Percentiles rank a stretch among this genome's conserved stretches.
phyloP scores from a whole-genome alignment of 2,888 invertebrate genomes.

The Dicyrtoma fusca region DNA sequence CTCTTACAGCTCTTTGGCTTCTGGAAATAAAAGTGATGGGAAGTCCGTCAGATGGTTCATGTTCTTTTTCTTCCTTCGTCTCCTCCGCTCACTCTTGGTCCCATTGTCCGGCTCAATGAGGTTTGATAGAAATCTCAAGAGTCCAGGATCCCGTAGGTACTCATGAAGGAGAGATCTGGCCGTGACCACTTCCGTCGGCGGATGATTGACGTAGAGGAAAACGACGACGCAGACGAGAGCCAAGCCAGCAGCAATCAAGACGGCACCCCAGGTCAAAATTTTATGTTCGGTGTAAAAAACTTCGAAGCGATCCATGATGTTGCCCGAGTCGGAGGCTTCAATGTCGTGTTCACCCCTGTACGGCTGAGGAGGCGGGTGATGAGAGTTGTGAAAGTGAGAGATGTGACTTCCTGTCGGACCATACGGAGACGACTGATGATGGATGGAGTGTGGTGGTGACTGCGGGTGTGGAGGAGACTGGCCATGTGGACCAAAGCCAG shows the following conservation, averaged over 20 bases:
- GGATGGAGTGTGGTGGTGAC: background rate
- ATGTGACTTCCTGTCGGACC: too few species aligned
- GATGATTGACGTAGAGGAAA: constrained; percentile 53
- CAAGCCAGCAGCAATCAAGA: constrained; percentile 25
- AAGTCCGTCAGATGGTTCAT: too few species aligned
- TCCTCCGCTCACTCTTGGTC: background rate
- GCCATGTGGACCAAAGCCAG: background rate
- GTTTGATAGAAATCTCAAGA: constrained; percentile 44
- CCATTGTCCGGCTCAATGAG: constrained; percentile 21
- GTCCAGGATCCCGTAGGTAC: constrained; percentile 45
- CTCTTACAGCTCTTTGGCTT: constrained; percentile 28
- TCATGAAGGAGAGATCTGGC: constrained; percentile 42
- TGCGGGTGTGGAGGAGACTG: background rate
- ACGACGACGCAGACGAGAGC: constrained; percentile 44
- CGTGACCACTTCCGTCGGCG: constrained; percentile 56
- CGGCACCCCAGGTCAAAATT: constrained; percentile 51
- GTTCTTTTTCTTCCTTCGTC: background rate
- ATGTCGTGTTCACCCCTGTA: constrained; percentile 29
- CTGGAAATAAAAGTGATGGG: background rate
- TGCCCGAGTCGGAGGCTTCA: background rate
- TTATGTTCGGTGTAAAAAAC: constrained; percentile 55
- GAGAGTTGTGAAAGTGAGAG: background rate
- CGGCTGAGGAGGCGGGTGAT: constrained; percentile 15
- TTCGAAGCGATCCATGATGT: constrained; percentile 52
- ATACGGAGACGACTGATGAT: background rate